Base-by-base conservation (phyloP, 2,113 vertebrate species). In the Peromyscus californicus region DNA sequence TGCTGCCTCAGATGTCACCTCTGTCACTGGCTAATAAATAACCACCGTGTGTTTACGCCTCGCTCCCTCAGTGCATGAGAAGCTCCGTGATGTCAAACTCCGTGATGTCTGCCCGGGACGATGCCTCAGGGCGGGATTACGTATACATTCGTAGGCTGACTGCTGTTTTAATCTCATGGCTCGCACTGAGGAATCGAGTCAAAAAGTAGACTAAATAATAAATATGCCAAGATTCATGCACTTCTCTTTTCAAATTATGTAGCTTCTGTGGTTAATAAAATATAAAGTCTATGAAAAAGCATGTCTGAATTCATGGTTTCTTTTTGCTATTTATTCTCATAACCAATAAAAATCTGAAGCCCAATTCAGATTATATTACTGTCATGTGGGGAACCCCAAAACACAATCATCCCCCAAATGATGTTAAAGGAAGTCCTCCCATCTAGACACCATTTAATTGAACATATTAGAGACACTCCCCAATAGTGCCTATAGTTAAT, bases 191-290 rank as follows among this genome's bases (percentile, higher is more conserved):
- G 45, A 16, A 85, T 10, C 19, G 5, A 92, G 29, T 69, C 85
- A 17, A 96, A 93, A 95, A 92, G 86, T 22, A 79, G 48, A 84
- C 54, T 95, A 91, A 95, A 93, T 95, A 96, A 96, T 87, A 92
- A 75, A 95, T 93, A 88, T n/a, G 36, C 67, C 48, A 86, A 93
- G 91, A 95, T 93, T 87, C 94, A 95, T 42, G 19, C 5, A 89
- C 72, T 63, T 92, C 59, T 88, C n/a, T 83, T 48, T 72, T 75
- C 59, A 54, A 96, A 96, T 89, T 70, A 78, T 69, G 17, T 79
- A 93, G 78, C 72, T 94, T 39, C 82, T 95, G 26, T 87, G 94
- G 95, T 95, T 94, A 92, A 96, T 96, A 96, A 95, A 96, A 95
- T 76, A 94, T 65, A 70, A 96, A 95, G 65, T 74, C 24, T 86